Conservation (phyloP, 2,888 invertebrate species). For the Gastracanthus pulcherrimus region DNA sequence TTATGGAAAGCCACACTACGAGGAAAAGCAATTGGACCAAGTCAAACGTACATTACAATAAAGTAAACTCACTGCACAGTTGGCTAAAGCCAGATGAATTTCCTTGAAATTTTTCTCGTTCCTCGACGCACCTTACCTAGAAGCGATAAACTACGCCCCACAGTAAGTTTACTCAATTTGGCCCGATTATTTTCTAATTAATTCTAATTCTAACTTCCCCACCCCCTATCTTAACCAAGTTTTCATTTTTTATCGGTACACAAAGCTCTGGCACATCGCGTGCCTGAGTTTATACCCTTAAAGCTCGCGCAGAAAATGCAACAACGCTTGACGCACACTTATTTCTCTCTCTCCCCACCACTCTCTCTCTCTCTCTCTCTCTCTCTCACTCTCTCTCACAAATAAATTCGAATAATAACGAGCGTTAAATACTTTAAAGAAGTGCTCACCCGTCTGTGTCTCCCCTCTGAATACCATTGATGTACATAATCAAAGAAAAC, state of each 20-base stretch:
- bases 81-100: not conserved
- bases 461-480: too few relatives aligned
- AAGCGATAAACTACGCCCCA: too few relatives aligned
- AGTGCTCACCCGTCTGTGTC: not conserved
- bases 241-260: constrained; percentile 11
- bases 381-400: too few relatives aligned
- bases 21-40: not conserved
- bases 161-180: not conserved
- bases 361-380: too few relatives aligned
- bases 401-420: constrained; percentile 14
- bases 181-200: too few relatives aligned
- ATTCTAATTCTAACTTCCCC: too few relatives aligned
- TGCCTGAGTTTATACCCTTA: too few relatives aligned
- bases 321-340: not conserved
- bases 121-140: not conserved
- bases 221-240: too few relatives aligned
- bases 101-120: not conserved
- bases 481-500: constrained; percentile 45
- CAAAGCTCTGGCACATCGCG: too few relatives aligned
- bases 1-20: too few relatives aligned
- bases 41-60: not conserved
- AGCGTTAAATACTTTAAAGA: constrained; percentile 25
- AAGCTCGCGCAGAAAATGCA: constrained; percentile 1
- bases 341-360: too few relatives aligned
- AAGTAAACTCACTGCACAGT: not conserved